A percentile compares a stretch with the other conserved stretches of the same genome.
phyloP scores from a whole-genome alignment of 2,888 invertebrate genomes.

The Heliconius cydno region DNA sequence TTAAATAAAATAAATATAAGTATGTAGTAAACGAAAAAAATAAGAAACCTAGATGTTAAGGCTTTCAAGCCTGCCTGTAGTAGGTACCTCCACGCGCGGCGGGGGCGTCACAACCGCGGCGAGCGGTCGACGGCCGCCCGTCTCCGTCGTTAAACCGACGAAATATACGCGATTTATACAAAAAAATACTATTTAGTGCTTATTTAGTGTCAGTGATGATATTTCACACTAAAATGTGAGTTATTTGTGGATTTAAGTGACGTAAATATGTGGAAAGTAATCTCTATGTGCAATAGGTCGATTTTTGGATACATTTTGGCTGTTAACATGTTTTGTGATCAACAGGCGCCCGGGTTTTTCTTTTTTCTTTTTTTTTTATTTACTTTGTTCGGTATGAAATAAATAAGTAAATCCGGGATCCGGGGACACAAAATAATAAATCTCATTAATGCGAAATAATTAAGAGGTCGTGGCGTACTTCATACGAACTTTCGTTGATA shows the following conservation, averaged over 20 bases:
- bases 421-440: neutral
- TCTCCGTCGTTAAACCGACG: conserved; percentile 44
- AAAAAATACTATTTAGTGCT: neutral
- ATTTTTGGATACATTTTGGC: conserved; percentile 8
- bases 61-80: conserved; percentile 8
- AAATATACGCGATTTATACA: conserved; percentile 18
- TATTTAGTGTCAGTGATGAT: neutral
- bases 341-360: conserved; percentile 13
- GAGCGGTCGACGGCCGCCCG: conserved; percentile 66
- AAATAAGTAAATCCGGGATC: neutral
- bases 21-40: neutral
- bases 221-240: no score
- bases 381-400: neutral
- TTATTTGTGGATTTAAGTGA: neutral
- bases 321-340: conserved; percentile 8
- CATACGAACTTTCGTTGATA: no score
- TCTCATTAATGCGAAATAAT: neutral
- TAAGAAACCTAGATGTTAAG: conserved; percentile 6
- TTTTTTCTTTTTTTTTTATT: neutral
- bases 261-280: neutral
- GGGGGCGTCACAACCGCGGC: conserved; percentile 70
- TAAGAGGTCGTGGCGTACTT: neutral
- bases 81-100: conserved; percentile 50
- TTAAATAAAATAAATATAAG: neutral
- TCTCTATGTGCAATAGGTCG: neutral